phyloP scores from a whole-genome alignment of 1,140 invertebrate species.

The Lordiphosa stackelbergi region DNA sequence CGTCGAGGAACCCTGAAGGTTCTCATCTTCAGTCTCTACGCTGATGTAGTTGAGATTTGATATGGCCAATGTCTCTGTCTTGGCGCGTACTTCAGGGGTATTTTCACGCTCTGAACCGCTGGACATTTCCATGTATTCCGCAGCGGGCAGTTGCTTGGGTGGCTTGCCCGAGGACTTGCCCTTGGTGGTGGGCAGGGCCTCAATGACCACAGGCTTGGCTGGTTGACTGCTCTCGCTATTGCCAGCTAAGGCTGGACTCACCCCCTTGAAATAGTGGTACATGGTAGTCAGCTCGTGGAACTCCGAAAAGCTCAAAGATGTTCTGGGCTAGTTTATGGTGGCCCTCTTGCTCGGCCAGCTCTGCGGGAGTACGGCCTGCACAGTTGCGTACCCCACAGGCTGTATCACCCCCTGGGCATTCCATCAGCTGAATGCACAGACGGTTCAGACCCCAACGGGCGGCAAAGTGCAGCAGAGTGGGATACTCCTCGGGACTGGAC shows the following conservation, averaged over 20 bases:
- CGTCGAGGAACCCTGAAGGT: slow-evolving; percentile 54
- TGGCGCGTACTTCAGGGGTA: slow-evolving; percentile 55
- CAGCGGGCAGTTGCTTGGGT: slow-evolving; percentile 47
- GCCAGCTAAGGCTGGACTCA: slow-evolving; percentile 77
- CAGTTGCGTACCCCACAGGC: slow-evolving; percentile 88
- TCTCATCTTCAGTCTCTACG: slow-evolving; percentile 70
- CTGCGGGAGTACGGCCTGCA: slow-evolving; percentile 87
- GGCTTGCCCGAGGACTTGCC: slow-evolving; percentile 40
- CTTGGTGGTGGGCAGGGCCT: slow-evolving; percentile 45
- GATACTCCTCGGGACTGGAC: slow-evolving; percentile 85
- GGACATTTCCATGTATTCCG: slow-evolving; percentile 77
- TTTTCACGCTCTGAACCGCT: slow-evolving; percentile 72
- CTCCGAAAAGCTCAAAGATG: slow-evolving; percentile 87
- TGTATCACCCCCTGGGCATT: slow-evolving; percentile 88
- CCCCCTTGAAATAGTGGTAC: slow-evolving; percentile 89
- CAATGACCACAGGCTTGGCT: slow-evolving; percentile 57
- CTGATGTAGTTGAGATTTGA: slow-evolving; percentile 76
- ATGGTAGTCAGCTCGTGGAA: slow-evolving; percentile 89
- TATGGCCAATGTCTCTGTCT: slow-evolving; percentile 66
- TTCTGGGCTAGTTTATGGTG: slow-evolving; percentile 84
- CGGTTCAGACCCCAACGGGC: slow-evolving; percentile 90
- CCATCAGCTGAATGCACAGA: slow-evolving; percentile 87
- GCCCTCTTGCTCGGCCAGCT: slow-evolving; percentile 86
- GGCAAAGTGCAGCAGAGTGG: slow-evolving; percentile 92
- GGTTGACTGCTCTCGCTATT: slow-evolving; percentile 33